Evolutionary conservation across 2,888 invertebrate genomes (phyloP).

Genomic region (Ellobium chinense): DNA sequence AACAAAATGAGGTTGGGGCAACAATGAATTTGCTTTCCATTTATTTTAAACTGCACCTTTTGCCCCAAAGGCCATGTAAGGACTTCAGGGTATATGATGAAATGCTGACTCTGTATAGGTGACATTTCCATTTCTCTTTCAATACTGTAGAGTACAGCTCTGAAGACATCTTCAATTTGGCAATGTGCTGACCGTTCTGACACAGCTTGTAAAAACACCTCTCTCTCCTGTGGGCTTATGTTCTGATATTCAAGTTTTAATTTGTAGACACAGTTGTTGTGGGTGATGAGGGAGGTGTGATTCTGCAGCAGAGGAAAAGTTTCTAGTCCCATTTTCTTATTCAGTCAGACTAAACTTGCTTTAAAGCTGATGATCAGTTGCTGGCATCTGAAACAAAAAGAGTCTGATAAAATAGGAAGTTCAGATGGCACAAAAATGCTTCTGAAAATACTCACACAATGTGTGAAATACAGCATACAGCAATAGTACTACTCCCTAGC

Average conservation of each 20-base stretch:
- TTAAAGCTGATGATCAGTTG: too few species aligned
- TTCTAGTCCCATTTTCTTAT: slow-evolving; percentile 16
- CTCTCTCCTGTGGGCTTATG: not conserved
- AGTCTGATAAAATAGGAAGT: too few species aligned
- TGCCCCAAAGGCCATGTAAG: not conserved
- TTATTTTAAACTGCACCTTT: not conserved
- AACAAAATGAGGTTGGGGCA: slow-evolving; percentile 2
- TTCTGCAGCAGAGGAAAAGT: slow-evolving; percentile 12
- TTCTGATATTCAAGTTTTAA: slow-evolving; percentile 21
- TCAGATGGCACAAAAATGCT: too few species aligned
- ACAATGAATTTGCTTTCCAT: not conserved
- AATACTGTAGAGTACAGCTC: slow-evolving; percentile 27
- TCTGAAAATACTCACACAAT: too few species aligned
- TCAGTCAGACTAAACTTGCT: too few species aligned
- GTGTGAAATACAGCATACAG: too few species aligned
- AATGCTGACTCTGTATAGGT: slow-evolving; percentile 10
- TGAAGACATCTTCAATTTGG: slow-evolving; percentile 27
- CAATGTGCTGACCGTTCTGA: slow-evolving; percentile 10
- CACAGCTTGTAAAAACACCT: not conserved
- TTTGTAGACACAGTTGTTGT: slow-evolving; percentile 21
- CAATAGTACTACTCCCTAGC: too few species aligned
- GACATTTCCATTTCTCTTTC: slow-evolving; percentile 10
- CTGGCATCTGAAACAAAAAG: too few species aligned
- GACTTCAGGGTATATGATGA: slow-evolving; percentile 22
- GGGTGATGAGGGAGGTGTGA: not conserved